Base-by-base conservation (phyloP, 2,888 invertebrate species). In the Drosophila pegasa region DNA sequence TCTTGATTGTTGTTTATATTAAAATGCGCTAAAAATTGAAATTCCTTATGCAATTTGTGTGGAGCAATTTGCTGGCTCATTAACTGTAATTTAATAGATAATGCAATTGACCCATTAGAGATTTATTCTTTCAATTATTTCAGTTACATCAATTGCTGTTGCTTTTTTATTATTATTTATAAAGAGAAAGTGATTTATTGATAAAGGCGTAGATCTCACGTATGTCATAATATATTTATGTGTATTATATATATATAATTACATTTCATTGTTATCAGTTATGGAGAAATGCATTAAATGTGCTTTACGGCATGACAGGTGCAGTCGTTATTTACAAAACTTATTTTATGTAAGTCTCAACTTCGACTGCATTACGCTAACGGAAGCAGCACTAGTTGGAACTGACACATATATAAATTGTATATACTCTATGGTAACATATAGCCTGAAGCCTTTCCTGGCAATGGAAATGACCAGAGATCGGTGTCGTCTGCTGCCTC, bases 71-170 rank as follows among this genome's bases (percentile, higher is more conserved):
- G 31, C 43, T 14, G 20, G 16, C 68, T 68, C 70, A 83, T 83
- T 87, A 83, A 69, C 41, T 62, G 61, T 60, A 86, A 85, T 83
- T 87, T 60, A 48, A 55, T 25, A 61, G 27, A 33, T 54, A 60
- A 75, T 60, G 41, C 50, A 52, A 20, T 56, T 57, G 50, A 25
- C 31, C 58, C 52, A 78, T 59, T 69, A 74, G 35, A 47, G 48
- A n/a, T 27, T 50, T 56, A 77, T 55, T 75, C 54, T 41, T 35
- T 41, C 29, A 41, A 35, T 48, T 61, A 59, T 58, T 58, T 41
- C 31, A 29, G 22, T 18, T 37, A 16, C 14, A 18, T 33, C 33
- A 25, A 45, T 37, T 56, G 37, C 20, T 16, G 35, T 29, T 20
- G 29, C 45, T 41, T 58, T 61, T 45, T 37, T 51, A 9, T 12